These are phyloP conservation scores for Discoglossus pictus DNA, from an alignment of 2,797 vertebrate genomes.

Conservation along the genomic window DNA sequence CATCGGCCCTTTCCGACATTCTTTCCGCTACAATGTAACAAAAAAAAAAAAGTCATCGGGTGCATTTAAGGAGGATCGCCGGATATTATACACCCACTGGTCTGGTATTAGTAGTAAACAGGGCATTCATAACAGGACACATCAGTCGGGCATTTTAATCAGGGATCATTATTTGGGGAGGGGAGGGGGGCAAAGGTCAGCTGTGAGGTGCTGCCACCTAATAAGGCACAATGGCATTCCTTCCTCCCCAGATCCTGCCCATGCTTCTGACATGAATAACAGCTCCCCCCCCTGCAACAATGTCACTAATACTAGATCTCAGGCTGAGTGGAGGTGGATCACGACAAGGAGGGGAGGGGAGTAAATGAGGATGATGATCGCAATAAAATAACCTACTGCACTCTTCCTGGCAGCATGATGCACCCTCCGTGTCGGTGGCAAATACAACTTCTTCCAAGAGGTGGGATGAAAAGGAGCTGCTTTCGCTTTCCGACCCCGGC, in stretches of 20 bases:
- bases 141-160: too few species aligned
- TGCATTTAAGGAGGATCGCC: slow-evolving; percentile 6
- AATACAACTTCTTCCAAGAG: not conserved
- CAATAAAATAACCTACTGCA: too few species aligned
- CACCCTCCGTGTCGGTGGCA: too few species aligned
- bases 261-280: not conserved
- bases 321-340: not conserved
- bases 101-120: too few species aligned
- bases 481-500: slow-evolving; percentile 38
- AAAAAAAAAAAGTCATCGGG: slow-evolving; percentile 62
- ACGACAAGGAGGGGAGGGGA: too few species aligned
- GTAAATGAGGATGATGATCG: too few species aligned
- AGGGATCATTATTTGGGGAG: slow-evolving; percentile 9
- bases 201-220: slow-evolving; percentile 3
- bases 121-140: too few species aligned
- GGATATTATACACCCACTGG: too few species aligned
- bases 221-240: not conserved
- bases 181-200: slow-evolving; percentile 52
- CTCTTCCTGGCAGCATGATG: not conserved
- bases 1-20: slow-evolving; percentile 99
- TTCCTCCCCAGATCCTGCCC: not conserved
- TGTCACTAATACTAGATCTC: not conserved
- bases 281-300: slow-evolving; percentile 2
- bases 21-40: slow-evolving; percentile 97
- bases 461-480: slow-evolving; percentile 41